Evolutionary conservation across 1,140 invertebrate genomes (phyloP).

Genomic region (Caerostris extrusa): DNA sequence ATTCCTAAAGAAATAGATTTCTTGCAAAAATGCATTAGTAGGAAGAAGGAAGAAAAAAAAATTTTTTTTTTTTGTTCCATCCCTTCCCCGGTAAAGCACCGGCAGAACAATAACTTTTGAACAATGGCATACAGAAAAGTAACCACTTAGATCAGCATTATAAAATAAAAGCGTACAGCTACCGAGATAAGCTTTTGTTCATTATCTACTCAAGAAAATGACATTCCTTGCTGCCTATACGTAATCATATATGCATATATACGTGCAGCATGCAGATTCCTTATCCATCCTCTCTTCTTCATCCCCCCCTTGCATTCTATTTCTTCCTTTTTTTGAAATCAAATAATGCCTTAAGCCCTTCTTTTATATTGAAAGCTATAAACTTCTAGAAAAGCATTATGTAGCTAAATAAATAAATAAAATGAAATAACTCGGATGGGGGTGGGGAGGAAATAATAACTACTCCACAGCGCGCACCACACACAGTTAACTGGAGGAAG

Average conservation of each 20-base stretch:
- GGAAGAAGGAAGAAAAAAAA: neutral
- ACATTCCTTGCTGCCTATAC: slow-evolving; percentile 45
- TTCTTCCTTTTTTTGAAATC: slow-evolving; percentile 55
- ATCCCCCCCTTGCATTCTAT: neutral
- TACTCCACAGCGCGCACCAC: slow-evolving; percentile 9
- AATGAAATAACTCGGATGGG: slow-evolving; percentile 37
- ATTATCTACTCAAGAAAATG: slow-evolving; percentile 71
- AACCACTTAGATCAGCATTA: slow-evolving; percentile 68
- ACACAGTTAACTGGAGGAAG: neutral
- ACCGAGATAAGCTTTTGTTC: slow-evolving; percentile 24
- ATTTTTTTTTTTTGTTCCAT: neutral
- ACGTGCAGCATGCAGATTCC: slow-evolving; percentile 28
- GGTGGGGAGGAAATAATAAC: slow-evolving; percentile 60
- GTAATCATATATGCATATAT: slow-evolving; percentile 64
- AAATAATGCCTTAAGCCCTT: slow-evolving; percentile 68
- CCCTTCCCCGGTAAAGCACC: neutral
- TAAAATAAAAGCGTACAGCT: slow-evolving; percentile 58
- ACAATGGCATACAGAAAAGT: slow-evolving; percentile 24
- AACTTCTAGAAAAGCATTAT: slow-evolving; percentile 61
- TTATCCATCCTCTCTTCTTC: neutral
- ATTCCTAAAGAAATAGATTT: slow-evolving; percentile 48
- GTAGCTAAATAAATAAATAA: slow-evolving; percentile 61
- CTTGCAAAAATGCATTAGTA: slow-evolving; percentile 30
- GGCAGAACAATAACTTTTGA: slow-evolving; percentile 57
- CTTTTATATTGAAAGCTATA: slow-evolving; percentile 73